Base-by-base conservation (phyloP, 2,888 invertebrate species). In the Arge pagana region DNA sequence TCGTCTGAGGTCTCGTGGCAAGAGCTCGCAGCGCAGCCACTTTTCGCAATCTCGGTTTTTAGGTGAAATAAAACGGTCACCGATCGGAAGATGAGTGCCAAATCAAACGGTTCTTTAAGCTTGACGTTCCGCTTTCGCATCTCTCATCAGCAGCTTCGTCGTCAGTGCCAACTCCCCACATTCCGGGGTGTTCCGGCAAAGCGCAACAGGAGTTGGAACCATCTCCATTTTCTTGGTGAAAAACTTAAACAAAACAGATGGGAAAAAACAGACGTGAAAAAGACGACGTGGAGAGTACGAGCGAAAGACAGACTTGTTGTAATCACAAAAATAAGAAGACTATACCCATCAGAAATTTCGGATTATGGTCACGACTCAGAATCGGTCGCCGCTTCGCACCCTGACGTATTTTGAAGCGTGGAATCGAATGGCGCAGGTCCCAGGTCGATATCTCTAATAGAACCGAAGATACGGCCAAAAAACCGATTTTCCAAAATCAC, bases 1-100 rank as follows among this genome's bases (percentile, higher is more conserved):
- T 86, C 1, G 80, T 77, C 50, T 80, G 79, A 87, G 68, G 36
- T 84, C 83, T 42, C 80, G 76, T 0, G 84, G 84, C 39, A 84
- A 81, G 54, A 78, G 68, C 30, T 81, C 77, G 49, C 83, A 81
- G 6, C 77, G 69, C 23, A 83, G 67, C 86, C 85, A 86, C 58
- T 77, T 78, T 37, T 77, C 68, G 36, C 79, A 65, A 0, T 83
- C 80, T 24, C 80, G 78, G 67, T 83, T 83, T 24, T 69, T 71
- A 0, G 84, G 83, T 6, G 84, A 82, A 3, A 80, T 64, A 52
- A 81, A 81, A 58, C 80, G 80, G 67, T 81, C 64, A 39, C 80
- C 71, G 11, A 75, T 70, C 0, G 85, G 83, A 10, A 86, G 63
- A 31, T 76, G 68, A 1, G 77, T 77, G 3, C 80, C 80, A 57